Evolutionary conservation across 2,888 invertebrate species (phyloP).

Genomic region (Baronia brevicornis): DNA sequence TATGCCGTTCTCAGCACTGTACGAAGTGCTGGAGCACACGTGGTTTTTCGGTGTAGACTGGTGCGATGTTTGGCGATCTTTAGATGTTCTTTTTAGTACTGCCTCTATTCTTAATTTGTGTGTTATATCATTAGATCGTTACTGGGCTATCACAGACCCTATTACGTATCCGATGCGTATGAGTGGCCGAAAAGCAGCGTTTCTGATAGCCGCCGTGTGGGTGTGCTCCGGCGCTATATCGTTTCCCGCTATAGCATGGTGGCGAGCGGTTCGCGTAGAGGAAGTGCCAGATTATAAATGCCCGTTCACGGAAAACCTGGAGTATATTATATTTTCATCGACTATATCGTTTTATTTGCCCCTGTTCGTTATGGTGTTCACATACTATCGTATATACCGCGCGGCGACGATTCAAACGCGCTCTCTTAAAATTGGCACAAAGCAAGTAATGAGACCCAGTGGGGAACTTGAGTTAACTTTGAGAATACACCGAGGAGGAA

Average conservation of each 20-base stretch:
- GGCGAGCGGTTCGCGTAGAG: constrained; percentile 90
- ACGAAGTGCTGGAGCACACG: constrained; percentile 90
- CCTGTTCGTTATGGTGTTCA: constrained; percentile 97
- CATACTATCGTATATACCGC: constrained; percentile 96
- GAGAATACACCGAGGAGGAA: constrained; percentile 94
- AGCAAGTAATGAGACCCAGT: constrained; percentile 89
- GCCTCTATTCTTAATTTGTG: constrained; percentile 98
- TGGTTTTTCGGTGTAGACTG: constrained; percentile 97
- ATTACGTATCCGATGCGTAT: constrained; percentile 97
- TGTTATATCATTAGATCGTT: constrained; percentile 96
- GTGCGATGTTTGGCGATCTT: constrained; percentile 98
- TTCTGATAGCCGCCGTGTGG: constrained; percentile 96
- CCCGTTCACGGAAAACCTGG: constrained; percentile 96
- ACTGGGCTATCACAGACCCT: constrained; percentile 99
- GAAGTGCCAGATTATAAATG: constrained; percentile 90
- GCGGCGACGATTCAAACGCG: constrained; percentile 95
- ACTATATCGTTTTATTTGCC: constrained; percentile 98
- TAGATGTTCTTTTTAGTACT: constrained; percentile 97
- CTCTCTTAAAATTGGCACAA: constrained; percentile 92
- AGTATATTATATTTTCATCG: constrained; percentile 97
- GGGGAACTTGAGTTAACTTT: constrained; percentile 92
- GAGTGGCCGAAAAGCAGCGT: constrained; percentile 89
- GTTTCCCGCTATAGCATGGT: constrained; percentile 98
- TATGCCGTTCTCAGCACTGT: constrained; percentile 97
- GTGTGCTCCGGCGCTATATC: constrained; percentile 97